These are phyloP conservation scores for Chironomus riparius DNA, from an alignment of 2,888 invertebrate species.

Conservation along the genomic window DNA sequence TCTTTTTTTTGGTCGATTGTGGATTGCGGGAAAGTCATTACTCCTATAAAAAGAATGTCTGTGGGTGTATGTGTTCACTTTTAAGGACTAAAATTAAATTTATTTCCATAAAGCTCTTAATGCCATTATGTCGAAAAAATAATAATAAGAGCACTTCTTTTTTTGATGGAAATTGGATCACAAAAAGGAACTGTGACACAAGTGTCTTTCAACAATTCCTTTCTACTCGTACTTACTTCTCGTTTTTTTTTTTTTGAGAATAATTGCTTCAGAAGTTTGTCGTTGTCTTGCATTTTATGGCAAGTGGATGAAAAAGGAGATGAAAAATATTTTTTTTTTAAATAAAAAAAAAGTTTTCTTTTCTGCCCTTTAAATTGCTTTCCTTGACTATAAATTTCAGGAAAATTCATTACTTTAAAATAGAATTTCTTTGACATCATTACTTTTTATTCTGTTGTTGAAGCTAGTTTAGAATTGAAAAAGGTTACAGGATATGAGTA, in stretches of 20 bases:
- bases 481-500: too few species aligned
- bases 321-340: neutral
- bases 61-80: neutral
- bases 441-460: neutral
- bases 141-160: neutral
- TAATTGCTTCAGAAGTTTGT: conserved; percentile 8
- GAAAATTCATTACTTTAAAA: neutral
- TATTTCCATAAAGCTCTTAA: neutral
- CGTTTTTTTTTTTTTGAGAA: neutral
- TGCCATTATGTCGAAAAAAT: neutral
- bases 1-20: neutral
- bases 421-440: neutral
- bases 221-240: neutral
- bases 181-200: neutral
- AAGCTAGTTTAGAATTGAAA: too few species aligned
- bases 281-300: neutral
- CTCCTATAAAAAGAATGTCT: neutral
- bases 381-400: neutral
- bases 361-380: neutral
- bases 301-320: neutral
- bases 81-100: neutral
- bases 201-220: neutral
- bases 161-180: neutral
- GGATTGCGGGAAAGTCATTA: neutral
- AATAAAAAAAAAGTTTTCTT: neutral